Evolutionary conservation across 2,797 vertebrate genomes (phyloP).

Genomic region (Megaceryle alcyon): DNA sequence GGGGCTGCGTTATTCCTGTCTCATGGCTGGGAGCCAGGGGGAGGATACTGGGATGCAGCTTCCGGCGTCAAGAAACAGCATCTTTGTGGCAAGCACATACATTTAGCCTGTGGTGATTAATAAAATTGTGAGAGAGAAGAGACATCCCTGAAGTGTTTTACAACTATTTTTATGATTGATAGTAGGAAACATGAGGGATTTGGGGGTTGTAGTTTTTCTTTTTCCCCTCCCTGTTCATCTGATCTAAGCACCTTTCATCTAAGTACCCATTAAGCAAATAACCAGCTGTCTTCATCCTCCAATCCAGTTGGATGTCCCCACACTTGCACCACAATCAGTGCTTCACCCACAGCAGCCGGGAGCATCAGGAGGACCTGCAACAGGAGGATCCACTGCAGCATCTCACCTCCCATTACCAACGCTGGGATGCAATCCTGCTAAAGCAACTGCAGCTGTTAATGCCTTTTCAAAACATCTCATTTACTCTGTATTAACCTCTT

Average conservation of each 20-base stretch:
- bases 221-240: neutral
- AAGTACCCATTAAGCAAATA: neutral
- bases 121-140: neutral
- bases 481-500: neutral
- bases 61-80: neutral
- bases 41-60: neutral
- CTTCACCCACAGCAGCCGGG: neutral
- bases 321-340: neutral
- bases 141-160: neutral
- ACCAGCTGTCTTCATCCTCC: neutral
- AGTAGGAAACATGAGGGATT: neutral
- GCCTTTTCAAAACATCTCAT: neutral
- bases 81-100: neutral
- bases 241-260: neutral
- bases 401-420: neutral
- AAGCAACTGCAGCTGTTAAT: neutral
- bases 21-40: fast-evolving
- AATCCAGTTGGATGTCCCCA: neutral
- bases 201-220: too few species aligned
- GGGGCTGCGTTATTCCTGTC: neutral
- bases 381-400: neutral
- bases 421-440: fast-evolving
- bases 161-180: neutral
- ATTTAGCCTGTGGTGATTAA: neutral
- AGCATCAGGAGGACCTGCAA: neutral